Evolutionary conservation across 2,888 invertebrate genomes (phyloP).

Genomic region (Gryllus longicercus): DNA sequence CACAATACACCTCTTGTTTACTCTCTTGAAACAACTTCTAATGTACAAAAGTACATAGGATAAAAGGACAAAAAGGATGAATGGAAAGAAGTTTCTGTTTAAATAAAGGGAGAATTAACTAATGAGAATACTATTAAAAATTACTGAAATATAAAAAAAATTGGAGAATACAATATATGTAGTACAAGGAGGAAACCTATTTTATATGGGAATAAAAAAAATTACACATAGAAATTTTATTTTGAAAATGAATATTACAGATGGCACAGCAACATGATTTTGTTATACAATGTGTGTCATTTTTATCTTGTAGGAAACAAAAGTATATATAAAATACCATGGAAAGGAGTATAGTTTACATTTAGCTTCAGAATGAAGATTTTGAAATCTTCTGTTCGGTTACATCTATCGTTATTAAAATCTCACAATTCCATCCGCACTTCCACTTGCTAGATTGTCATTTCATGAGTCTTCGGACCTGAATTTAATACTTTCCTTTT

Average conservation of each 20-base stretch:
- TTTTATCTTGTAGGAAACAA: neutral
- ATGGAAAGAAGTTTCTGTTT: too few relatives aligned
- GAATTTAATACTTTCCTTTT: neutral
- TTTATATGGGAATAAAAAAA: too few relatives aligned
- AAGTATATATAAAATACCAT: neutral
- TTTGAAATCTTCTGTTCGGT: neutral
- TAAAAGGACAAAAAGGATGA: too few relatives aligned
- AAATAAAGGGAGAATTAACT: too few relatives aligned
- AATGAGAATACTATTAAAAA: too few relatives aligned
- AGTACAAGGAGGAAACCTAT: too few relatives aligned
- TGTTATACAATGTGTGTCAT: neutral
- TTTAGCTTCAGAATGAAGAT: neutral
- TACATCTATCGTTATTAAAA: neutral
- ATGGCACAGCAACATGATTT: constrained; percentile 2
- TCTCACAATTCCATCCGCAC: neutral
- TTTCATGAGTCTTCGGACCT: neutral
- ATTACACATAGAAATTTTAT: constrained; percentile 4
- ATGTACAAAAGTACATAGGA: too few relatives aligned
- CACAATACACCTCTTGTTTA: too few relatives aligned
- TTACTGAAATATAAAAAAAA: too few relatives aligned
- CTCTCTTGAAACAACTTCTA: too few relatives aligned
- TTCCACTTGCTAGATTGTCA: neutral
- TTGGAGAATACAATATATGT: too few relatives aligned
- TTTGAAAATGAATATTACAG: constrained; percentile 11
- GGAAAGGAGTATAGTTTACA: neutral